phyloP scores from a whole-genome alignment of 2,888 invertebrate species.

The Blastobasis lacticolella region DNA sequence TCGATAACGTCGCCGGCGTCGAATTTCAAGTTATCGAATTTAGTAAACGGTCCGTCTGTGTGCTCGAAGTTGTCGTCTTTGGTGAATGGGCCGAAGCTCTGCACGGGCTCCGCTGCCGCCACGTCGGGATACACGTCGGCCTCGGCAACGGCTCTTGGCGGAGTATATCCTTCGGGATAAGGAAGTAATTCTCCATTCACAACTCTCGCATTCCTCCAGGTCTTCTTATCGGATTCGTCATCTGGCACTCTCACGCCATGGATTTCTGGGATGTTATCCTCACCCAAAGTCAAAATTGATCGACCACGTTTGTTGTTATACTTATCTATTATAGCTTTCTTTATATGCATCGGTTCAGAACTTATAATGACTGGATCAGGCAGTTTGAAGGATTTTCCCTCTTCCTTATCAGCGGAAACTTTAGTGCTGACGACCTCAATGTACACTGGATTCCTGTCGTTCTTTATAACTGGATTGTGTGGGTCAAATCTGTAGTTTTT shows the following conservation, averaged over 20 bases:
- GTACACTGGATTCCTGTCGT: slow-evolving; percentile 73
- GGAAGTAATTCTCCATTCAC: slow-evolving; percentile 88
- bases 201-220: slow-evolving; percentile 91
- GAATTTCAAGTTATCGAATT: slow-evolving; percentile 72
- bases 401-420: slow-evolving; percentile 48
- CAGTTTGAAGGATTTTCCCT: slow-evolving; percentile 66
- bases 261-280: slow-evolving; percentile 85
- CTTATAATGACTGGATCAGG: slow-evolving; percentile 81
- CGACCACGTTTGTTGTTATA: slow-evolving; percentile 76
- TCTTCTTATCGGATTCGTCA: slow-evolving; percentile 86
- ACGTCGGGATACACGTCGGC: slow-evolving; percentile 70
- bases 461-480: slow-evolving; percentile 66
- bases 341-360: slow-evolving; percentile 77
- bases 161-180: slow-evolving; percentile 80
- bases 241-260: slow-evolving; percentile 89
- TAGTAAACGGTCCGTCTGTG: slow-evolving; percentile 74
- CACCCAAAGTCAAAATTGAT: slow-evolving; percentile 77
- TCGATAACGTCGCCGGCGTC: slow-evolving; percentile 47
- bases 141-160: slow-evolving; percentile 75
- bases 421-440: slow-evolving; percentile 67
- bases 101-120: slow-evolving; percentile 38
- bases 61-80: slow-evolving; percentile 76
- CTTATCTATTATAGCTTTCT: slow-evolving; percentile 60
- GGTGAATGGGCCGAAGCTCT: slow-evolving; percentile 74
- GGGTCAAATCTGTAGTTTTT: slow-evolving; percentile 64